phyloP scores from a whole-genome alignment of 1,140 invertebrate genomes.

The Drusus annulatus region DNA sequence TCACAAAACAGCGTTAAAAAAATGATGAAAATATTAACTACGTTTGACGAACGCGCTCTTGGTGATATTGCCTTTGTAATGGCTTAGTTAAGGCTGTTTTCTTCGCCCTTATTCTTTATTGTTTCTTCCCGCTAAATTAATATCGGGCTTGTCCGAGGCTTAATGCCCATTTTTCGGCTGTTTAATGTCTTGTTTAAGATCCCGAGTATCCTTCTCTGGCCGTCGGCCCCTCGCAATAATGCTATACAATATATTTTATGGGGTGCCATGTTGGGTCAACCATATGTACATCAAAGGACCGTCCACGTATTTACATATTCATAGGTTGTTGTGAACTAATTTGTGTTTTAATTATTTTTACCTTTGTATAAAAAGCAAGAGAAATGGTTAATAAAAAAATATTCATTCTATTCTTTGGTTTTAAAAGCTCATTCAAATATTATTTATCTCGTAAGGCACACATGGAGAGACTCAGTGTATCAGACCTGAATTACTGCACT shows the following conservation, averaged over 20 bases:
- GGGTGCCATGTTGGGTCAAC: neutral
- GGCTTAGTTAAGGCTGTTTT: constrained; percentile 31
- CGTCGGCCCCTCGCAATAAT: neutral
- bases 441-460: too few species aligned
- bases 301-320: neutral
- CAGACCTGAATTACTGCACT: too few species aligned
- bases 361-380: too few species aligned
- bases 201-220: neutral
- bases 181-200: constrained; percentile 10
- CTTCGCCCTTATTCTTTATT: constrained; percentile 26
- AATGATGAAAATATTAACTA: neutral
- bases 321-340: neutral
- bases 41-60: neutral
- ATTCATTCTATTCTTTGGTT: too few species aligned
- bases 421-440: too few species aligned
- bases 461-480: too few species aligned
- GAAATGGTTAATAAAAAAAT: too few species aligned
- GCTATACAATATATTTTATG: neutral
- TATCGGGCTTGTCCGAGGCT: constrained; percentile 5
- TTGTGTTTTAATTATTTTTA: too few species aligned
- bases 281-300: neutral
- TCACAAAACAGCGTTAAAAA: neutral
- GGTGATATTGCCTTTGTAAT: constrained; percentile 35
- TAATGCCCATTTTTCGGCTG: constrained; percentile 7
- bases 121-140: constrained; percentile 40